These are phyloP conservation scores for Drosophila eohydei DNA, from an alignment of 2,888 invertebrate species.

Conservation along the genomic window DNA sequence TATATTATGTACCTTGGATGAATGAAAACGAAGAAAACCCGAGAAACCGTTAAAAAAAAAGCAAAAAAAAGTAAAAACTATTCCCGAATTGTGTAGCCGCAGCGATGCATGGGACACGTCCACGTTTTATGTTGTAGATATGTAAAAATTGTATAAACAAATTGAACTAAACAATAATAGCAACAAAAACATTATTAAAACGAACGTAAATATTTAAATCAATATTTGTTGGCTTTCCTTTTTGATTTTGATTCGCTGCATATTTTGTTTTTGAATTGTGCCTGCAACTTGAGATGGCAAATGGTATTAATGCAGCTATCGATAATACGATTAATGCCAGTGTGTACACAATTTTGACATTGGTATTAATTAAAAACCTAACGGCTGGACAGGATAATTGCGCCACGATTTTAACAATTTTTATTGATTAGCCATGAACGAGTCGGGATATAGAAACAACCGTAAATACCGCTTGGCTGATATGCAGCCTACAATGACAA, in stretches of 20 bases:
- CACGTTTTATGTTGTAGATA: conserved; percentile 76
- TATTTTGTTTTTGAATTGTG: not conserved
- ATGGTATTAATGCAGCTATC: not conserved
- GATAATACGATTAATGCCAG: not conserved
- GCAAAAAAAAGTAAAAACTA: conserved; percentile 17
- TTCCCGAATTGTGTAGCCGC: conserved; percentile 48
- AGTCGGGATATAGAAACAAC: conserved; percentile 8
- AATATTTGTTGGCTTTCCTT: not conserved
- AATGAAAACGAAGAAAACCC: conserved; percentile 24
- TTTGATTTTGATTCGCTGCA: not conserved
- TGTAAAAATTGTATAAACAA: conserved; percentile 70
- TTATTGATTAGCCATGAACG: conserved; percentile 33
- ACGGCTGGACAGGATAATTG: conserved; percentile 7
- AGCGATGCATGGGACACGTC: conserved; percentile 33
- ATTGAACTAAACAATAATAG: conserved; percentile 33
- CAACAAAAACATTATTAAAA: conserved; percentile 34
- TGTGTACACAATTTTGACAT: not conserved
- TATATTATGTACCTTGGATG: conserved; percentile 66
- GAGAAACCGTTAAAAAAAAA: conserved; percentile 5
- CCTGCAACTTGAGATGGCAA: not conserved
- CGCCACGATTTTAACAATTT: not conserved
- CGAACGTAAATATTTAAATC: conserved; percentile 34
- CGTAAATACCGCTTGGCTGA: conserved; percentile 28
- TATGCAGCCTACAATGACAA: conserved; percentile 68
- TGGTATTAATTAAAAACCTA: conserved; percentile 1